Base-by-base conservation (phyloP, 1,140 invertebrate species). In the Copidosoma floridanum region DNA sequence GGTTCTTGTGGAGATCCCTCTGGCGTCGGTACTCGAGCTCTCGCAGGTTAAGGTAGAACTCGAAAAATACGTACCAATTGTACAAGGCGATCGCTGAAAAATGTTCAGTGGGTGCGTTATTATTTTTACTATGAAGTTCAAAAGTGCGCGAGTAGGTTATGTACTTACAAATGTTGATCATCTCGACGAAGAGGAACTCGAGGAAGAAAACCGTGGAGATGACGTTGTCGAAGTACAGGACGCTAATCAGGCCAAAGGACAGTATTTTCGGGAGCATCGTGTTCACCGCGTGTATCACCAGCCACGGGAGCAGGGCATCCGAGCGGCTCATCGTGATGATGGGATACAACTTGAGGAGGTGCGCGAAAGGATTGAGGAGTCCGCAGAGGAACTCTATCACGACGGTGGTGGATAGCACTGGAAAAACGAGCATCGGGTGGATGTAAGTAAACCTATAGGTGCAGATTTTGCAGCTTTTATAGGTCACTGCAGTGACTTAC, bases 321-420 rank as follows among this genome's bases (percentile, higher is more conserved):
- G 64, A 67, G 2, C 66, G 61, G 16, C 61, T 68, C 57, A 60
- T 66, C 2, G 66, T 74, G 16, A 71, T 51, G 44, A 75, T 67
- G 1, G 70, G 65, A 57, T 68, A 73, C n/a, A 74, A 67, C 29
- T 71, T 77, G 4, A 54, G 41, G 16, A 68, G 14, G 21, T 70
- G 71, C 0, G 63, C 64, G 3, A 72, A 44, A 2, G 68, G 60
- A 57, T 44, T 56, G 0, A 62, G 6, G 3, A 62, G 5, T 5
- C 40, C 41, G 16, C 52, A 50, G 0, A 41, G 1, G 24, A 61
- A 61, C 32, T 61, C 44, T 1, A 56, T n/a, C 23, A 61, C 18
- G 7, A 61, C 38, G 3, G 52, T 43, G 1, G 50, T 1, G 6
- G 2, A 35, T 7, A 61, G 44, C 12, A 51, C 60, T 62, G 29